Evolutionary conservation across 2,888 invertebrate species (phyloP).

Genomic region (Neelides folsomi): DNA sequence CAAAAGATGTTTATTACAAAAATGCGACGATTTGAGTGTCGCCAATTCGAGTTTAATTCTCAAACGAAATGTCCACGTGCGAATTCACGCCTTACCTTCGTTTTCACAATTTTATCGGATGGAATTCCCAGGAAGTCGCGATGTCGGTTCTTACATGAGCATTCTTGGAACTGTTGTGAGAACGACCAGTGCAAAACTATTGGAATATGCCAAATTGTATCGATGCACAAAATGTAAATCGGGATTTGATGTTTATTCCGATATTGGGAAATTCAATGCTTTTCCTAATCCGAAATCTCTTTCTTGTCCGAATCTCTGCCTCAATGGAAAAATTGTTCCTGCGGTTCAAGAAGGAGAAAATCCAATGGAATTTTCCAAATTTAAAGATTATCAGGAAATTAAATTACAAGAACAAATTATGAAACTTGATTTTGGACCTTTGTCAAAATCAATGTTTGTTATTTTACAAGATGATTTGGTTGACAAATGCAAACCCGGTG

Average conservation of each 20-base stretch:
- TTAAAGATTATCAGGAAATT: conserved; percentile 71
- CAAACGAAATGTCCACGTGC: conserved; percentile 54
- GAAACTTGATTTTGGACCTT: conserved; percentile 54
- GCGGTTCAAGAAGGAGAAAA: conserved; percentile 34
- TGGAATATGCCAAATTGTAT: conserved; percentile 61
- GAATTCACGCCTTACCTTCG: conserved; percentile 52
- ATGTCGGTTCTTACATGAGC: conserved; percentile 58
- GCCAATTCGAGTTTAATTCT: conserved; percentile 38
- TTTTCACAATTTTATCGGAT: conserved; percentile 54
- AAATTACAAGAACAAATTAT: conserved; percentile 71
- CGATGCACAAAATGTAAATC: conserved; percentile 61
- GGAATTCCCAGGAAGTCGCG: conserved; percentile 54
- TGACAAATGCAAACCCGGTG: conserved; percentile 74
- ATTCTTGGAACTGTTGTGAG: conserved; percentile 66
- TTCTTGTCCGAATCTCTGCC: conserved; percentile 44
- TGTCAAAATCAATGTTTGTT: conserved; percentile 63
- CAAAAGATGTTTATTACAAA: conserved; percentile 47
- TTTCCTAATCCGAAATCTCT: conserved; percentile 48
- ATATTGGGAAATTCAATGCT: conserved; percentile 39
- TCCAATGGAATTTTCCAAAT: conserved; percentile 39
- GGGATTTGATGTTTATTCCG: conserved; percentile 9
- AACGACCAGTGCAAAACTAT: conserved; percentile 57
- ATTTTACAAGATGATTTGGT: conserved; percentile 73
- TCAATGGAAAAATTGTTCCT: conserved; percentile 45
- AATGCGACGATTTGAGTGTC: conserved; percentile 41